Conservation (phyloP, 1,140 invertebrate genomes). For the Zophobas atratus region DNA sequence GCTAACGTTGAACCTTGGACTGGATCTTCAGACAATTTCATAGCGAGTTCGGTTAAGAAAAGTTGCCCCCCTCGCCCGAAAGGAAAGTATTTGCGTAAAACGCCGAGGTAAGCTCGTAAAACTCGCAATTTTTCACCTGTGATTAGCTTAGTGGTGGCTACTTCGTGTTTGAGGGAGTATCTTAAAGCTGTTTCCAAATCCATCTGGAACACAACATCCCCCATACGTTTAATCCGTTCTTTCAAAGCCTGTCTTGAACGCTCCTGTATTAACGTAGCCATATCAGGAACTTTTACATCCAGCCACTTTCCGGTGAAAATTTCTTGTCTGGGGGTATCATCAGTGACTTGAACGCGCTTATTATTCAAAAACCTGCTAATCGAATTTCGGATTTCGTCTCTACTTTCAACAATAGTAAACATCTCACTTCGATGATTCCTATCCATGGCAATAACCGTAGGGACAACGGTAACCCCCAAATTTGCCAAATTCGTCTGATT, state of each 20-base stretch:
- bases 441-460: constrained; percentile 24
- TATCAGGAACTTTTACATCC: constrained; percentile 60
- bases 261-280: constrained; percentile 61
- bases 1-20: constrained; percentile 75
- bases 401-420: constrained; percentile 62
- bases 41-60: constrained; percentile 74
- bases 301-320: constrained; percentile 64
- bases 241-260: constrained; percentile 57
- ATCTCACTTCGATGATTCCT: constrained; percentile 14
- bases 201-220: constrained; percentile 81
- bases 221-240: constrained; percentile 65
- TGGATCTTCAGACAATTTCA: constrained; percentile 66
- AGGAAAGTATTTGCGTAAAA: constrained; percentile 84
- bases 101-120: constrained; percentile 80
- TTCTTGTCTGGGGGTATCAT: constrained; percentile 53
- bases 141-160: constrained; percentile 79
- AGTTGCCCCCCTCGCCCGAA: constrained; percentile 75
- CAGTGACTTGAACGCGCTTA: constrained; percentile 62
- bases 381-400: constrained; percentile 65
- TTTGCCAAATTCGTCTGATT: constrained; percentile 61
- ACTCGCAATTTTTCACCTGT: constrained; percentile 79
- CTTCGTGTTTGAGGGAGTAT: constrained; percentile 87
- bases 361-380: constrained; percentile 62
- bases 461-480: constrained; percentile 67
- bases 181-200: constrained; percentile 89